phyloP scores from a whole-genome alignment of 2,113 vertebrate genomes.

The Rhizomys pruinosus region DNA sequence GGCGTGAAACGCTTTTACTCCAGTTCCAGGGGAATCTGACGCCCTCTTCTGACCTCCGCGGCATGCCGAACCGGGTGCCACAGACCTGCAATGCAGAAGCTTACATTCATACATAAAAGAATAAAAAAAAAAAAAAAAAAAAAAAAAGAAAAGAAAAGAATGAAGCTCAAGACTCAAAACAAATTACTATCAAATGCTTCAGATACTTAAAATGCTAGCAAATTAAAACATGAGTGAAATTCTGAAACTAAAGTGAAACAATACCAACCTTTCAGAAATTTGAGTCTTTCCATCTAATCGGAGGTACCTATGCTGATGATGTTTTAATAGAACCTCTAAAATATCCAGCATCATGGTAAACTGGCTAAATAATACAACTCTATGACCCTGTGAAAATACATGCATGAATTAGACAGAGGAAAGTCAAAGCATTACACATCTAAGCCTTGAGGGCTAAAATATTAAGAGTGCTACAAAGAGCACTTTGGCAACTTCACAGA shows the following conservation, averaged over 20 bases:
- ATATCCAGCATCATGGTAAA: slow-evolving; percentile 99
- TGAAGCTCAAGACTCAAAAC: background rate
- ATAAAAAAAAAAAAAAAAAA: background rate
- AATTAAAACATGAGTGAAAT: background rate
- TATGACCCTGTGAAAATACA: slow-evolving; percentile 89
- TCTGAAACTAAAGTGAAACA: background rate
- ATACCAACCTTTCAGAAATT: slow-evolving; percentile 92
- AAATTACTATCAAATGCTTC: slow-evolving; percentile 25
- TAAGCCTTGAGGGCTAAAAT: background rate
- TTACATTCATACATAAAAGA: no score
- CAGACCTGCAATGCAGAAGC: no score
- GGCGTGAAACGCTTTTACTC: no score
- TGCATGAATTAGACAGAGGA: background rate
- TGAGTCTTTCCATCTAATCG: slow-evolving; percentile 96
- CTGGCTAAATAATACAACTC: slow-evolving; percentile 97
- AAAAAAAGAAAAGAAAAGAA: no score
- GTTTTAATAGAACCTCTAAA: slow-evolving; percentile 93
- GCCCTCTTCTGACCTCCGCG: no score
- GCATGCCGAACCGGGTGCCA: no score
- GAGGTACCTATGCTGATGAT: slow-evolving; percentile 92
- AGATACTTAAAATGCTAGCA: slow-evolving; percentile 43
- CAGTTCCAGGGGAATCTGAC: no score
- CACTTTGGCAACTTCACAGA: background rate
- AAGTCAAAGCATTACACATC: background rate
- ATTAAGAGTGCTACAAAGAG: background rate